Percentiles rank a stretch among this genome's conserved stretches.
Conservation (phyloP, 2,888 invertebrate species). For the Heterodera filipjevi region DNA sequence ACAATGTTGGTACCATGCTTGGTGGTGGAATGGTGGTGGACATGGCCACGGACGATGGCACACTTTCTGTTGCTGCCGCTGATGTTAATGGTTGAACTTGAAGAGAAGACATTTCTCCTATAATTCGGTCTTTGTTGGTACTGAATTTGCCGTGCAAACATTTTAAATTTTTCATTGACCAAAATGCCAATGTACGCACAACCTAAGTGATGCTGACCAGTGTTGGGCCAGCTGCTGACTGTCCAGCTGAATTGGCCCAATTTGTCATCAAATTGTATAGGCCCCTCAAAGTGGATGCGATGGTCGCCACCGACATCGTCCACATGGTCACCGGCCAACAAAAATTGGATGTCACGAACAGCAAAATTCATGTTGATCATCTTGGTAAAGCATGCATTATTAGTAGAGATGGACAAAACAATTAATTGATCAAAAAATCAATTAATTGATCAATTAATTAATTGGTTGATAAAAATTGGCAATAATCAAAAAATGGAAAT, state of each 20-base stretch:
- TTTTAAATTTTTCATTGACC: too few species aligned
- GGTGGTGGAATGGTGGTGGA: not conserved
- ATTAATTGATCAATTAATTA: too few species aligned
- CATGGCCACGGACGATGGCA: not conserved
- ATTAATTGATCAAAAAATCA: too few species aligned
- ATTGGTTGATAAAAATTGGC: too few species aligned
- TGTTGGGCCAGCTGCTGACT: not conserved
- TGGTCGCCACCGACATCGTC: slow-evolving; percentile 36
- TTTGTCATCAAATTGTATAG: slow-evolving; percentile 27
- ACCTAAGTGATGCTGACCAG: not conserved
- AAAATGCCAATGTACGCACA: too few species aligned
- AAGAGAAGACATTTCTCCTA: too few species aligned
- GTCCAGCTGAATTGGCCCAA: slow-evolving; percentile 23
- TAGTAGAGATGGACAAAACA: too few species aligned
- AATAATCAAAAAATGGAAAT: too few species aligned
- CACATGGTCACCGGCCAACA: slow-evolving; percentile 35
- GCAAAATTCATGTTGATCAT: slow-evolving; percentile 49
- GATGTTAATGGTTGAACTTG: not conserved
- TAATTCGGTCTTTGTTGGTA: too few species aligned
- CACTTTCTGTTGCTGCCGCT: not conserved
- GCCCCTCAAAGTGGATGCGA: slow-evolving; percentile 35
- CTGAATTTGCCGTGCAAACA: too few species aligned
- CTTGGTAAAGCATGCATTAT: too few species aligned
- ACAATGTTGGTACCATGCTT: slow-evolving; percentile 10
- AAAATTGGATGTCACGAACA: slow-evolving; percentile 41